Conservation (phyloP, 2,113 vertebrate genomes). For the Upupa epops region DNA sequence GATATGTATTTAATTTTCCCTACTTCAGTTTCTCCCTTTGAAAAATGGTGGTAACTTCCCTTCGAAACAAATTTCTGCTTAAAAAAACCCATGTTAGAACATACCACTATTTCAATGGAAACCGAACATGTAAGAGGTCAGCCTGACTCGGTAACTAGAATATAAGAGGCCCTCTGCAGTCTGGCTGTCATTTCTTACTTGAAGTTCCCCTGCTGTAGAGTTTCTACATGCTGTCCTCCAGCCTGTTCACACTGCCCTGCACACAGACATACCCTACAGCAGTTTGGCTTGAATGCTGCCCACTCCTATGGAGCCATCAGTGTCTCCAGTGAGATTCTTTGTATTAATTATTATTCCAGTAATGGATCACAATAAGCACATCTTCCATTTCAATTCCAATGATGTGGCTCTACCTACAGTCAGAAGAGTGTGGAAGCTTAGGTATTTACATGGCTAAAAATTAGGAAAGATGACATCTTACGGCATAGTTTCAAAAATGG, state of each 20-base stretch:
- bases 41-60: not conserved
- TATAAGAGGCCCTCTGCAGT: not conserved
- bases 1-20: not conserved
- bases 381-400: not conserved
- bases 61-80: not conserved
- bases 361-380: not conserved
- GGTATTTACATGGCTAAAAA: not conserved
- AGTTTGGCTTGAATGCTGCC: accelerated
- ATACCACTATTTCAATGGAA: not conserved
- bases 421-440: not conserved
- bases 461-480: not conserved
- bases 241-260: not conserved
- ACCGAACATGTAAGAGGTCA: not conserved
- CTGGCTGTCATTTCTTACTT: not conserved
- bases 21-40: not conserved
- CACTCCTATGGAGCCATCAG: not conserved
- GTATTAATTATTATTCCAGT: not conserved
- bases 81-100: not conserved
- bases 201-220: not conserved
- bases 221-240: not conserved
- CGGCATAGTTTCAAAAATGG: not conserved
- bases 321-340: not conserved
- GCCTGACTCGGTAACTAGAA: not conserved
- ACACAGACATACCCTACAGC: not conserved
- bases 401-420: not conserved